Evolutionary conservation across 2,888 invertebrate species (phyloP), one percentile per base, ranked within the genome.

Genomic region (Mystacides longicornis): DNA sequence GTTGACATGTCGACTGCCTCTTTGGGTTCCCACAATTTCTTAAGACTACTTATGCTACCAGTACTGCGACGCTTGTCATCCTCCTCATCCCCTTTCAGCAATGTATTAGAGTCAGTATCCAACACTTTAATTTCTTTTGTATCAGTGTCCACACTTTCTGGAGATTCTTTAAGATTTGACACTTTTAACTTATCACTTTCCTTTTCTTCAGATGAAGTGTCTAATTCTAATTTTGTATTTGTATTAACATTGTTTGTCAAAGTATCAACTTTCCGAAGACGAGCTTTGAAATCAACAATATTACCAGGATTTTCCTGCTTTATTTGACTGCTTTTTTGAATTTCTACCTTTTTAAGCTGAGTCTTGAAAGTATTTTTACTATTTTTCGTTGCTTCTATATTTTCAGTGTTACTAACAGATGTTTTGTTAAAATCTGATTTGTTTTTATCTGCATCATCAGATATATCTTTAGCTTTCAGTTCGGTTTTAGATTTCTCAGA

Each of bases 1-100:
- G 81, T 76, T 60, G 78, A 78, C 23, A 72, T 71, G 49, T 62
- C 65, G n/a, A n/a, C n/a, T 9, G 45, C 60, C 68, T 86, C 86
- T 67, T 88, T 89, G 62, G 86, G 87, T 72, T 94, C 94, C 94
- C 94, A 94, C 60, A 94, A 75, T 71, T 91, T 91, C 70, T 93
- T 93, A 65, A 94, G 77, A 71, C 91, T 93, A 69, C 87, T 92
- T 67, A 94, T 94, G 73, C 92, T 92, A 60, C 93, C 93, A 49
- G 93, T 93, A 71, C 93, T 93, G 63, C 90, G 86, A 14, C 93
- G 80, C 69, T 93, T 93, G 68, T 91, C 90, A 51, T 91, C 89
- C 16, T 82, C 83, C 51, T 87, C 88, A 7, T 80, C 83, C 23
- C 69, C 66, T 63, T 71, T 71, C 49, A 69, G 60, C 23, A 76